Evolutionary conservation across 2,113 vertebrate genomes (phyloP).

Genomic region (Ivindomyrus marchei): DNA sequence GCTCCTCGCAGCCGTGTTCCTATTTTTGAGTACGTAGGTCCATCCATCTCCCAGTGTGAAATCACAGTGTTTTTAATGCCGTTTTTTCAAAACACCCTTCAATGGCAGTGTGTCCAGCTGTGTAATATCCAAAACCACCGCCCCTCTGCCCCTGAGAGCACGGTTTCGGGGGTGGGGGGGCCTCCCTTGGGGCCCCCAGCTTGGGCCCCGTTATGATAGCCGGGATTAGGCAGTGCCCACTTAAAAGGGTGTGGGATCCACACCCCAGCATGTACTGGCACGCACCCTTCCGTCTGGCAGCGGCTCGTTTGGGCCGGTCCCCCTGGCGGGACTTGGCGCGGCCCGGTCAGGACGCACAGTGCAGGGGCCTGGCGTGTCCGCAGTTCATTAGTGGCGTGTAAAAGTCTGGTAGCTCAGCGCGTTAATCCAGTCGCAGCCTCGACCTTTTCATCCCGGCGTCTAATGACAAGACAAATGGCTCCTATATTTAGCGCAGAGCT

Average conservation of each 20-base stretch:
- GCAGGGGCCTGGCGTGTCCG: neutral
- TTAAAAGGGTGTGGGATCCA: neutral
- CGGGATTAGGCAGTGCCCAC: neutral
- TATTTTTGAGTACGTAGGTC: neutral
- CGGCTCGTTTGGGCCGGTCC: neutral
- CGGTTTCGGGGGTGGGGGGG: neutral
- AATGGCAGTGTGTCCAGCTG: neutral
- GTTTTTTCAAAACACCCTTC: neutral
- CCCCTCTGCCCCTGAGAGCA: neutral
- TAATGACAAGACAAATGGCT: neutral
- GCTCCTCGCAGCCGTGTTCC: neutral
- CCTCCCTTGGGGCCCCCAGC: neutral
- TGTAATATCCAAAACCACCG: neutral
- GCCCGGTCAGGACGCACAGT: neutral
- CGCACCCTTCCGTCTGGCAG: neutral
- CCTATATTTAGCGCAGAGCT: neutral
- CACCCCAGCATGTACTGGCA: neutral
- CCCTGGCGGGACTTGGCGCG: neutral
- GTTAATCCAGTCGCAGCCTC: neutral
- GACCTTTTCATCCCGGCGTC: neutral
- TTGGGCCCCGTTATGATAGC: slow-evolving; percentile 9
- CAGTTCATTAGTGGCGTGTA: slow-evolving; percentile 7
- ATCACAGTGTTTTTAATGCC: neutral
- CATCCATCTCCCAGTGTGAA: neutral
- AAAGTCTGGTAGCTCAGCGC: slow-evolving; percentile 4